These are phyloP conservation scores for Grus americana DNA, from an alignment of 2,113 vertebrate genomes.

Conservation along the genomic window DNA sequence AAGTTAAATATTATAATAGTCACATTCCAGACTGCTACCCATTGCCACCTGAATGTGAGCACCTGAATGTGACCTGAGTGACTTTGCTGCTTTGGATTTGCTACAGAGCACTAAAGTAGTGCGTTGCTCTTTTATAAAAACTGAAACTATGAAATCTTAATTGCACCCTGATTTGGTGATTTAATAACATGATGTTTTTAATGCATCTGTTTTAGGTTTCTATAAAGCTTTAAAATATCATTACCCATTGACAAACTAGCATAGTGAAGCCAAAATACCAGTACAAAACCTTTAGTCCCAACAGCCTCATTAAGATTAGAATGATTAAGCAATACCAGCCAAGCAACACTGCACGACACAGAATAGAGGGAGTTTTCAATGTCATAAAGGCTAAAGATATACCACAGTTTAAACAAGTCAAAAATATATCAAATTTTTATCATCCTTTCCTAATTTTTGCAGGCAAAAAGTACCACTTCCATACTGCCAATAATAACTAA, in stretches of 20 bases:
- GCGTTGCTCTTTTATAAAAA: background rate
- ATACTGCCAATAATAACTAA: background rate
- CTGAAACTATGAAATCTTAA: background rate
- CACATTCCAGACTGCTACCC: background rate
- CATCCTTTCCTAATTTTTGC: background rate
- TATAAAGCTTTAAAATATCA: background rate
- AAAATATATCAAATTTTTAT: background rate
- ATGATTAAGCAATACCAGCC: slow-evolving; percentile 46
- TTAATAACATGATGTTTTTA: background rate
- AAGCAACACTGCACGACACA: slow-evolving; percentile 27
- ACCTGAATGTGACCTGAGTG: background rate
- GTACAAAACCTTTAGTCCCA: slow-evolving; percentile 32
- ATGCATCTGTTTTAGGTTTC: background rate
- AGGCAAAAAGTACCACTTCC: background rate
- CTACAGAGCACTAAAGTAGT: background rate
- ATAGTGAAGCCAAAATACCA: background rate
- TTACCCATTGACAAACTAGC: background rate
- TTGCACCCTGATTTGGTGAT: background rate
- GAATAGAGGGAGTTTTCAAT: slow-evolving; percentile 53
- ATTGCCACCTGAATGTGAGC: background rate
- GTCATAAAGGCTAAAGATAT: slow-evolving; percentile 25
- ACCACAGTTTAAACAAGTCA: background rate
- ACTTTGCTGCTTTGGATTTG: background rate
- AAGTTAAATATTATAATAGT: background rate
- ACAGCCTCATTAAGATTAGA: slow-evolving; percentile 51